Evolutionary conservation across 2,888 invertebrate species (phyloP).

Genomic region (Euplagia quadripunctaria): DNA sequence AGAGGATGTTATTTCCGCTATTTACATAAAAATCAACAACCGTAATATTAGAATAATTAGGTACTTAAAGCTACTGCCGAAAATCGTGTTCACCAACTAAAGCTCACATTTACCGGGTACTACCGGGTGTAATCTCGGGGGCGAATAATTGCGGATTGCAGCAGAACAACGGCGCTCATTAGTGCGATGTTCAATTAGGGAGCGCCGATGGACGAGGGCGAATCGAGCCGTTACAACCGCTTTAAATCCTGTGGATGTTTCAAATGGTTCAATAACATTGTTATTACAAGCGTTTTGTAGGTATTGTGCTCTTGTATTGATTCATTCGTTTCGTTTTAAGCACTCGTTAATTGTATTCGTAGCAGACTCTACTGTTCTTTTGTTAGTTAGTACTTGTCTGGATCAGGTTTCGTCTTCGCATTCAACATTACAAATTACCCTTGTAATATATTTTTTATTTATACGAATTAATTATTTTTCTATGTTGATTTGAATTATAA

Average conservation of each 20-base stretch:
- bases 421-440: background rate
- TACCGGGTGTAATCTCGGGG: slow-evolving; percentile 76
- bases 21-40: slow-evolving; percentile 45
- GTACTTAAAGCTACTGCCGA: slow-evolving; percentile 60
- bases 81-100: slow-evolving; percentile 64
- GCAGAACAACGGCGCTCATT: slow-evolving; percentile 84
- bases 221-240: slow-evolving; percentile 57
- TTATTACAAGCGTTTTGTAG: slow-evolving; percentile 48
- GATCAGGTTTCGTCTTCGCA: background rate
- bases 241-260: slow-evolving; percentile 58
- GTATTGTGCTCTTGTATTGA: slow-evolving; percentile 42
- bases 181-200: slow-evolving; percentile 86
- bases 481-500: background rate
- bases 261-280: slow-evolving; percentile 57
- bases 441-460: background rate
- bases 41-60: slow-evolving; percentile 58
- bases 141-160: slow-evolving; percentile 83
- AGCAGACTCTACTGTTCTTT: slow-evolving; percentile 6
- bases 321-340: slow-evolving; percentile 44
- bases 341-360: slow-evolving; percentile 35
- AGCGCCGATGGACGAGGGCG: slow-evolving; percentile 67
- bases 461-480: background rate
- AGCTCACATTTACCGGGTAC: slow-evolving; percentile 74
- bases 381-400: slow-evolving; percentile 1
- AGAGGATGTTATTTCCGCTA: slow-evolving; percentile 37